These are phyloP conservation scores for Coregonus suidteri DNA, from an alignment of 2,797 vertebrate genomes.

Conservation along the genomic window DNA sequence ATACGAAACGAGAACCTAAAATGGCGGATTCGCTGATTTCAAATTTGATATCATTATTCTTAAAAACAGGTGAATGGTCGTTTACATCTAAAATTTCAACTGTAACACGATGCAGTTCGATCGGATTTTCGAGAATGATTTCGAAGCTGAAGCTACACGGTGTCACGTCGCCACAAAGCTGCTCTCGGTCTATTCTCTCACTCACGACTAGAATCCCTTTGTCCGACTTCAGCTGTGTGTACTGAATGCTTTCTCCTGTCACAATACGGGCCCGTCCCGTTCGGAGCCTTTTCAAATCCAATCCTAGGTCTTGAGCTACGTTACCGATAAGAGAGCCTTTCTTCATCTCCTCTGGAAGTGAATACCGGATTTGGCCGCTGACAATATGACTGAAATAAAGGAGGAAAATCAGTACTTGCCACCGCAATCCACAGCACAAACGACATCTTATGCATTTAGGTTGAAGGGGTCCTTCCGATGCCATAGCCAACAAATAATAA, in stretches of 20 bases:
- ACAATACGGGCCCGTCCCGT: slow-evolving; percentile 48
- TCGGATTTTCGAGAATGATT: slow-evolving; percentile 65
- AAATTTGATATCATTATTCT: slow-evolving; percentile 51
- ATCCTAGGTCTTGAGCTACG: slow-evolving; percentile 51
- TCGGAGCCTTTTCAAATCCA: slow-evolving; percentile 49
- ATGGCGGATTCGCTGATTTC: slow-evolving; percentile 57
- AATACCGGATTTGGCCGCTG: slow-evolving; percentile 57
- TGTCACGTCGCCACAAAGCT: slow-evolving; percentile 29
- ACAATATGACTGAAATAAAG: slow-evolving; percentile 17
- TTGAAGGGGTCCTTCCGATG: background rate
- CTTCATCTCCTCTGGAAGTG: slow-evolving; percentile 63
- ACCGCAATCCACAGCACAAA: background rate
- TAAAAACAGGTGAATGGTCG: slow-evolving; percentile 67
- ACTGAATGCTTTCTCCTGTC: slow-evolving; percentile 25
- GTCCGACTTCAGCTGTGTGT: slow-evolving; percentile 35
- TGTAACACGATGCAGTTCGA: slow-evolving; percentile 65
- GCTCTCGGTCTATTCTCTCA: slow-evolving; percentile 44
- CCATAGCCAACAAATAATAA: slow-evolving; percentile 7
- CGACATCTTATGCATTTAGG: slow-evolving; percentile 16
- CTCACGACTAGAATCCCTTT: slow-evolving; percentile 42
- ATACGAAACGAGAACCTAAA: slow-evolving; percentile 50
- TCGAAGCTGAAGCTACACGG: slow-evolving; percentile 58
- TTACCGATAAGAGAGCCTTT: slow-evolving; percentile 60
- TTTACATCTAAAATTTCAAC: slow-evolving; percentile 71
- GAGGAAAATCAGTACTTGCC: slow-evolving; percentile 27